Evolutionary conservation across 2,888 invertebrate species (phyloP), one percentile per base, ranked within the genome.

Genomic region (Chydorus sphaericus): DNA sequence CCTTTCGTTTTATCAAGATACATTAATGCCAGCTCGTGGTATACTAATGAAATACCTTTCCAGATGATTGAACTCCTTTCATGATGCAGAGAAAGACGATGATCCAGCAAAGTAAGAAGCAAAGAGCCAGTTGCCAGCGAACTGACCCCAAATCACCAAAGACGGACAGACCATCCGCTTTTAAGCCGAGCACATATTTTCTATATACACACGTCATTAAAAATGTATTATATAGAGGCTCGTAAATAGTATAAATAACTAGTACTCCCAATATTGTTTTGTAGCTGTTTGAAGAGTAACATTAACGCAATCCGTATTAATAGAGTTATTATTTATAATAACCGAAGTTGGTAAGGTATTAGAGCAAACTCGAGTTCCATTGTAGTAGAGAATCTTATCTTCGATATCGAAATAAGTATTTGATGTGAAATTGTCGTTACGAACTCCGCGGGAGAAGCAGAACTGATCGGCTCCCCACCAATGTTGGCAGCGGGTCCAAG

Each of bases 401-500:
- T 26, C 23, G n/a, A 36, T 55, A 39, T 66, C 63, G 60, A 66
- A 65, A 60, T 68, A 66, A 6, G 68, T 64, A 7, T 8, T 7
- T n/a, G 8, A n/a, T 7, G 39, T 39, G 16, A 18, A 16, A n/a
- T 39, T n/a, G 18, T 10, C 10, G 20, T 6, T 23, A 16, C n/a
- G 18, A 39, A 23, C 39, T 8, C 39, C 39, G 7, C 39, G 39
- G 8, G 39, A 18, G 39, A 39, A 39, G 39, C 39, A 39, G n/a
- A 33, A n/a, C 36, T 59, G 54, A 36, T 62, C 61, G 2, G 64
- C 62, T 8, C 62, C 63, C 63, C 63, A 63, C 63, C 62, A 63
- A 7, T 48, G 36, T 44, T 54, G 50, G 65, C 85, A 86, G 11
- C 75, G 75, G 48, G 81, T 81, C 82, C 84, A 86, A 23, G 76